Evolutionary conservation across 2,113 vertebrate genomes (phyloP).

Genomic region (Phalacrocorax carbo): DNA sequence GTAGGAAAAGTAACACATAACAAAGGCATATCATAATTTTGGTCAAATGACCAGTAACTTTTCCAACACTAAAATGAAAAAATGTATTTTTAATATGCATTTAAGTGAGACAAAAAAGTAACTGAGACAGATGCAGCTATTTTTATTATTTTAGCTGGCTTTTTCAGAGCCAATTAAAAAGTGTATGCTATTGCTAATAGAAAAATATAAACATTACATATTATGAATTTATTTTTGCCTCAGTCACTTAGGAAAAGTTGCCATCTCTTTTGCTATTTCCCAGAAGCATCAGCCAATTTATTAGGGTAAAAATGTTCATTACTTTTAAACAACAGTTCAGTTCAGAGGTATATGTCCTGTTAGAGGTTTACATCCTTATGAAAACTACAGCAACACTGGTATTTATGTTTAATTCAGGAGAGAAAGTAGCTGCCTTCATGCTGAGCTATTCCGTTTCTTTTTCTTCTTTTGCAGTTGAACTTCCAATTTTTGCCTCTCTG

Average conservation of each 20-base stretch:
- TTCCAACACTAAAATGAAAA: background rate
- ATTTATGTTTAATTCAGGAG: background rate
- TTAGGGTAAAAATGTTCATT: background rate
- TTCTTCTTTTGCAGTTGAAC: slow-evolving; percentile 49
- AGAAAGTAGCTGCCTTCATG: slow-evolving; percentile 3
- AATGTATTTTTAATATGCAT: background rate
- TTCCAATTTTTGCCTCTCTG: slow-evolving; percentile 37
- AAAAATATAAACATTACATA: background rate
- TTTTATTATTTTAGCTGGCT: background rate
- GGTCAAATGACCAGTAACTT: background rate
- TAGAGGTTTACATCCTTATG: background rate
- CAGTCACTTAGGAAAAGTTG: background rate
- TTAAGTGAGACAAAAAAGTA: background rate
- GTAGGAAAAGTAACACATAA: background rate
- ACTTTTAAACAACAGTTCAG: background rate
- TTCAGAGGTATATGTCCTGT: background rate
- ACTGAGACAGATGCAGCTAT: background rate
- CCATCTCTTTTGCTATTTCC: background rate
- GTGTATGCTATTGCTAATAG: background rate
- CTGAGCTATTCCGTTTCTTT: slow-evolving; percentile 14
- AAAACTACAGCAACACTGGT: background rate
- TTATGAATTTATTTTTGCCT: background rate
- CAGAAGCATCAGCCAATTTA: background rate
- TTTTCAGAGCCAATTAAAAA: background rate
- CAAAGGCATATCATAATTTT: background rate